These are phyloP conservation scores for Charaxes varanes DNA, from an alignment of 1,140 invertebrate species.

Conservation along the genomic window DNA sequence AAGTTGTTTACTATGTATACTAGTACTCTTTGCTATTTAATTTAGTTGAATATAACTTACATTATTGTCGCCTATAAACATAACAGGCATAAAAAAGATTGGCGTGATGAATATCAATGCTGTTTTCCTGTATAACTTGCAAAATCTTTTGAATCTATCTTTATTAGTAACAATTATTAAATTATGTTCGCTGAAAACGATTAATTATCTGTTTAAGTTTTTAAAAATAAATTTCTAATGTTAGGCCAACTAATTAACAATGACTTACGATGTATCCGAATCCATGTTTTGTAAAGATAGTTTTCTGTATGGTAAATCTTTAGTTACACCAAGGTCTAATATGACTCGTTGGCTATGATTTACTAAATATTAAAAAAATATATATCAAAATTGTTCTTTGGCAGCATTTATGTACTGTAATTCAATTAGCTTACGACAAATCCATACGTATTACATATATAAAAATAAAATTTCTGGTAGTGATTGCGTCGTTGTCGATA, in stretches of 20 bases:
- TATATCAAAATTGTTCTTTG: too few relatives aligned
- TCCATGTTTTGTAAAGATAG: conserved; percentile 19
- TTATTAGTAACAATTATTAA: conserved; percentile 33
- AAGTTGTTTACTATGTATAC: too few relatives aligned
- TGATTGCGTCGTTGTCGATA: too few relatives aligned
- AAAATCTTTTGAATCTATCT: conserved; percentile 27
- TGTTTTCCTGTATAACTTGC: conserved; percentile 35
- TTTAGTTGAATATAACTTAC: conserved; percentile 32
- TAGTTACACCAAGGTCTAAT: neutral
- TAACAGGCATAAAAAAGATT: conserved; percentile 32
- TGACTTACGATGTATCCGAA: conserved; percentile 32
- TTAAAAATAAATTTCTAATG: neutral
- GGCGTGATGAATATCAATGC: conserved; percentile 30
- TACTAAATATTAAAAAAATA: too few relatives aligned
- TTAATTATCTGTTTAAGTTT: too few relatives aligned
- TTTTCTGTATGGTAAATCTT: conserved; percentile 4
- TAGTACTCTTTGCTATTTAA: too few relatives aligned
- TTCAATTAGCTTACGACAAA: too few relatives aligned
- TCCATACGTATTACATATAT: too few relatives aligned
- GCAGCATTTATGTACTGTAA: too few relatives aligned
- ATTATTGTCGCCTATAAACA: conserved; percentile 32
- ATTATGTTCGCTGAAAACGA: conserved; percentile 46
- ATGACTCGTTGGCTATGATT: neutral
- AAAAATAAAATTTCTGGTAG: too few relatives aligned
- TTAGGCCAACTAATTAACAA: neutral